Percentiles rank a stretch among this genome's conserved stretches.
Conservation (phyloP, 1,140 invertebrate species). For the Drosophila azteca region DNA sequence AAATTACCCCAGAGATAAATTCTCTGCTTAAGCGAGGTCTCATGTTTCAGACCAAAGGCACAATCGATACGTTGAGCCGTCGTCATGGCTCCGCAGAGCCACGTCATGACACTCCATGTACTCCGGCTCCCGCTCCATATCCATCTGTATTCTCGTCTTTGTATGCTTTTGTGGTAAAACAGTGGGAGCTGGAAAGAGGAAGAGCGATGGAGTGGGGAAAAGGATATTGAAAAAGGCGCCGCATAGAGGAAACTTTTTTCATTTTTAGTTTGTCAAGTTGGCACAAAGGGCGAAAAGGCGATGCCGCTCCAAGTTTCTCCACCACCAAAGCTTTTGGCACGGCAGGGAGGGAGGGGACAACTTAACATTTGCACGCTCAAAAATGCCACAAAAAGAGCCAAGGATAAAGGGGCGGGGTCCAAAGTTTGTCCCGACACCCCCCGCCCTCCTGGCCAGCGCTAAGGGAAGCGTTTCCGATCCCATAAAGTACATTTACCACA, state of each 20-base stretch:
- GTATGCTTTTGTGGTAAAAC: constrained; percentile 31
- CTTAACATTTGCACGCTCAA: constrained; percentile 70
- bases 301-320: constrained; percentile 53
- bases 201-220: constrained; percentile 6
- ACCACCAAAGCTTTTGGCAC: constrained; percentile 37
- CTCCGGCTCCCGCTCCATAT: not conserved
- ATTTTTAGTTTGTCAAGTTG: constrained; percentile 82
- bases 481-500: too few relatives aligned
- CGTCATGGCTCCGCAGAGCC: constrained; percentile 44
- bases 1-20: not conserved
- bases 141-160: constrained; percentile 25
- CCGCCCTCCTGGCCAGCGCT: not conserved
- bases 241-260: constrained; percentile 77
- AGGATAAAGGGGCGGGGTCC: constrained; percentile 28
- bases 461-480: too few relatives aligned
- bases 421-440: constrained; percentile 39
- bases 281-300: constrained; percentile 70
- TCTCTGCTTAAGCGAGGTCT: constrained; percentile 17
- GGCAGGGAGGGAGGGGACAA: constrained; percentile 26
- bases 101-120: not conserved
- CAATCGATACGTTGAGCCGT: constrained; percentile 75
- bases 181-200: not conserved
- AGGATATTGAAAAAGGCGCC: constrained; percentile 79
- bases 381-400: constrained; percentile 42
- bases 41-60: constrained; percentile 39